A percentile compares a stretch with the other conserved stretches of the same genome.
phyloP scores from a whole-genome alignment of 2,888 invertebrate genomes.

The Callyntrura guangdongensis region DNA sequence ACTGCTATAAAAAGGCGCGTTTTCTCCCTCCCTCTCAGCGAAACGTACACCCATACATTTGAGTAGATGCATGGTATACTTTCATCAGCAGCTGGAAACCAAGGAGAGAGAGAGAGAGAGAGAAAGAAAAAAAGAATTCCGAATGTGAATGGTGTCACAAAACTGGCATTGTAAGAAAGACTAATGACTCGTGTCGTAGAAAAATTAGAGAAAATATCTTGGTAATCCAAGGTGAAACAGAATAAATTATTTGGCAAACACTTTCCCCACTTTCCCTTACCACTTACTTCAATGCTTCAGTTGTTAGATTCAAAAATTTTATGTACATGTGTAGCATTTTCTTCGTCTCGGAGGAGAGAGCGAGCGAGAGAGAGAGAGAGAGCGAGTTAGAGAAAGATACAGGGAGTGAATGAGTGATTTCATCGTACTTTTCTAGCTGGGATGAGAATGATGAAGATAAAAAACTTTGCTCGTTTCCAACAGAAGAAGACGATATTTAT shows the following conservation, averaged over 20 bases:
- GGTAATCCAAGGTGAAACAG: conserved; percentile 70
- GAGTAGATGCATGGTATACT: not conserved
- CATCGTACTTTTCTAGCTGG: conserved; percentile 12
- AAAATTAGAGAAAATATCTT: conserved; percentile 68
- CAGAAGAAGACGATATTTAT: conserved; percentile 9
- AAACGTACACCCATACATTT: not conserved
- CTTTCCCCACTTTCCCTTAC: conserved; percentile 49
- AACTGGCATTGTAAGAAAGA: conserved; percentile 67
- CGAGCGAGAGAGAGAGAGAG: not conserved
- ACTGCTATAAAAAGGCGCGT: not conserved
- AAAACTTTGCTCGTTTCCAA: conserved; percentile 15
- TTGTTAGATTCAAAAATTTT: conserved; percentile 37
- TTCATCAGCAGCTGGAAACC: conserved; percentile 31
- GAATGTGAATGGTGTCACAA: conserved; percentile 61
- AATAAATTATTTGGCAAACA: conserved; percentile 71
- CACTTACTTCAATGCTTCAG: conserved; percentile 39
- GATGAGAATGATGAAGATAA: conserved; percentile 32
- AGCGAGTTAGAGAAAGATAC: not conserved
- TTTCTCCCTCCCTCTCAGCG: not conserved
- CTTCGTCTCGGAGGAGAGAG: conserved; percentile 2
- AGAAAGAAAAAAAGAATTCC: conserved; percentile 40
- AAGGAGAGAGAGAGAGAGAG: conserved; percentile 9
- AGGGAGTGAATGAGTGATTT: not conserved
- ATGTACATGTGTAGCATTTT: conserved; percentile 15
- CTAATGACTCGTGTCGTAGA: conserved; percentile 76